These are phyloP conservation scores for Syrphus vitripennis DNA, from an alignment of 2,888 invertebrate genomes.

Conservation along the genomic window DNA sequence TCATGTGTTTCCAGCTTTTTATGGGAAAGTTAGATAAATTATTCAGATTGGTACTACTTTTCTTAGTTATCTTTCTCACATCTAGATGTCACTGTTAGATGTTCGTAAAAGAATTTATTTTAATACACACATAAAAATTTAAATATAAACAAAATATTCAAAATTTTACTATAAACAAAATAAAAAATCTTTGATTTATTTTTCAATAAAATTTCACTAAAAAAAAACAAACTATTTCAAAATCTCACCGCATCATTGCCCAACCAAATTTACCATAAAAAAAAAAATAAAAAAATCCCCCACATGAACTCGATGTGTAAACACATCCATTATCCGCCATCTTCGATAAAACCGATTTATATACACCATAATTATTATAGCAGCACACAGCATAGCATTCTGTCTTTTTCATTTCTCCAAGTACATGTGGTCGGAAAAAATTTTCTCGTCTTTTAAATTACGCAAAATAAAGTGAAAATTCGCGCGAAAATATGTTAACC, in stretches of 20 bases:
- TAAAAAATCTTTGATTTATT: no score
- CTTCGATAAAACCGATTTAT: conserved; percentile 42
- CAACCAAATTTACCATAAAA: conserved; percentile 16
- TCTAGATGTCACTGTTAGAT: not conserved
- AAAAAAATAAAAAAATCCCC: not conserved
- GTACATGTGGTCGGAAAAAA: conserved; percentile 70
- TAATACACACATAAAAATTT: no score
- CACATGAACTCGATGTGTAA: not conserved
- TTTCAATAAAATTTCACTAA: not conserved
- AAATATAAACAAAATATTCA: no score
- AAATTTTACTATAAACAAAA: no score
- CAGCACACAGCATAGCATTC: conserved; percentile 49
- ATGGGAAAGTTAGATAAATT: not conserved
- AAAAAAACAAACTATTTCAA: not conserved
- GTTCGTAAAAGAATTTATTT: not conserved
- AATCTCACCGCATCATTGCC: conserved; percentile 5
- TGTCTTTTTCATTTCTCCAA: conserved; percentile 67
- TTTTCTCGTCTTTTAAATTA: conserved; percentile 62
- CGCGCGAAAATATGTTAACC: conserved; percentile 69
- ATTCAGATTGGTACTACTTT: not conserved
- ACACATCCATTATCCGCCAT: conserved; percentile 54
- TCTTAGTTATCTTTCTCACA: not conserved
- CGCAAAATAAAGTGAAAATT: conserved; percentile 62
- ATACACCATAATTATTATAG: conserved; percentile 42
- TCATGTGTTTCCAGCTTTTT: no score